Evolutionary conservation across 2,113 vertebrate species (phyloP).

Genomic region (Choloepus hoffmanni): DNA sequence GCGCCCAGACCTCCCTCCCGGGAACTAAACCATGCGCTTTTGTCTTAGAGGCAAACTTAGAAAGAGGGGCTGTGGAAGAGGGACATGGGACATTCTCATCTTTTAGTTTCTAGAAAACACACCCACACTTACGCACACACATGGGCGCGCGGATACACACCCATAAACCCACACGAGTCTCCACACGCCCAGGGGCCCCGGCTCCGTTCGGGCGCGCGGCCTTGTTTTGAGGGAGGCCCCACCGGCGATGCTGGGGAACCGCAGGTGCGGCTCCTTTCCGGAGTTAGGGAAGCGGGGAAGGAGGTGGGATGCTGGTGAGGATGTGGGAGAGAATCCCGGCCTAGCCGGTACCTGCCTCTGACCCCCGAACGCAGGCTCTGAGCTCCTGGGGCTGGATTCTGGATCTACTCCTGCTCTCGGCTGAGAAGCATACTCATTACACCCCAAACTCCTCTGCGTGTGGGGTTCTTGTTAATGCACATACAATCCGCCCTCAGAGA

Average conservation of each 20-base stretch:
- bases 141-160: fast-evolving
- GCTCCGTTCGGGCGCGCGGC: fast-evolving
- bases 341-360: background rate
- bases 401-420: no score
- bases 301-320: background rate
- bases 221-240: background rate
- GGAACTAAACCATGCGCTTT: fast-evolving
- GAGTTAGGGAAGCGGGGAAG: fast-evolving
- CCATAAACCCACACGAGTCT: no score
- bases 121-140: background rate
- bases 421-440: background rate
- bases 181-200: fast-evolving
- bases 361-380: background rate
- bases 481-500: background rate
- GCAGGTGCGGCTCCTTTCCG: fast-evolving
- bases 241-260: background rate
- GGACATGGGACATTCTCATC: fast-evolving
- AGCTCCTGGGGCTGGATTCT: fast-evolving
- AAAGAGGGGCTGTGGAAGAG: background rate
- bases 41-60: background rate
- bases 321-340: background rate
- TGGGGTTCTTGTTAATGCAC: background rate
- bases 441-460: background rate
- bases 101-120: background rate
- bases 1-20: fast-evolving